Evolutionary conservation across 35 echinoderm and acorn worm genomes (phyloP), one percentile per base, ranked within the genome.

Genomic region (Diadema setosum): DNA sequence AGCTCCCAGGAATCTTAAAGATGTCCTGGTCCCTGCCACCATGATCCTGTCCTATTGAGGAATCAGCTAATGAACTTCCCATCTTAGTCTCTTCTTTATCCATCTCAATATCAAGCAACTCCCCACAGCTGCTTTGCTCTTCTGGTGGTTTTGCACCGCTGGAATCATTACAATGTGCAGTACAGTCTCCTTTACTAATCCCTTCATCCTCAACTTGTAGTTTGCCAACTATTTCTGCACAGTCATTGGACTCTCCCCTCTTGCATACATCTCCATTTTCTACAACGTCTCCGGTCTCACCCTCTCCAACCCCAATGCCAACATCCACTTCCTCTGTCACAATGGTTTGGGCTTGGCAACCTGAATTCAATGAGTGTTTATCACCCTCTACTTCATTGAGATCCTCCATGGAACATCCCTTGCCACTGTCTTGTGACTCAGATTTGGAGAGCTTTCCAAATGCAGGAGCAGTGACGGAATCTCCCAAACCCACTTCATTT

Each of bases 341-440:
- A 52, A 11, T 9, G 9, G 48, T 9, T n/a, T 11, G n/a, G n/a
- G n/a, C n/a, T n/a, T n/a, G n/a, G n/a, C n/a, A n/a, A n/a, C n/a
- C n/a, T n/a, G n/a, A n/a, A n/a, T n/a, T n/a, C n/a, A n/a, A n/a
- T n/a, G n/a, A n/a, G n/a, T n/a, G n/a, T n/a, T n/a, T n/a, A n/a
- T n/a, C n/a, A n/a, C n/a, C n/a, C n/a, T n/a, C n/a, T n/a, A 34
- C 63, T 5, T 18, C 35, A 39, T 78, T 17, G 26, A 95, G 70
- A 78, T 95, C 89, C 59, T 95, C 93, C 17, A 88, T 76, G 5
- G 93, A 95, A 4, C 63, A 42, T 5, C 93, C 93, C 27, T 57
- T 87, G 34, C 93, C 93, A 83, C 93, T 95, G 80, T 95, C 93
- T 0, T 91, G 14, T 9, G 93, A 95, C 11, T 92, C 80, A 26